Base-by-base conservation (phyloP, 2,888 invertebrate genomes). In the Leptopterna dolabrata region DNA sequence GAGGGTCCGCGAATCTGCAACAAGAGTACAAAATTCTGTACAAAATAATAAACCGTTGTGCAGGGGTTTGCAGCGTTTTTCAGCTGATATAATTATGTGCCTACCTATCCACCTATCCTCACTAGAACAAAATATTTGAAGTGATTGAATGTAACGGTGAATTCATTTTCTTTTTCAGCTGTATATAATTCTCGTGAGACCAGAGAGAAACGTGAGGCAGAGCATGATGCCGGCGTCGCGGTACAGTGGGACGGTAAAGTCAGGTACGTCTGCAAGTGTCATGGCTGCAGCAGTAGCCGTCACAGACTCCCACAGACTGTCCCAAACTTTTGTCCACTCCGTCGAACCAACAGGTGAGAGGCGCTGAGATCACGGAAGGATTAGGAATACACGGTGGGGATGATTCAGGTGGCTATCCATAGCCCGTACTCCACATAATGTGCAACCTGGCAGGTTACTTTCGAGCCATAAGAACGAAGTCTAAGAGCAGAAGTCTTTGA, bases 181-280 rank as follows among this genome's bases (percentile, higher is more conserved):
- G 63, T 93, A 93, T 90, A 93, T 94, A 87, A 93, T 94, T 55
- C 89, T 94, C 55, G 91, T 93, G 43, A 92, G 93, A 89, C 93
- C 94, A 4, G 93, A 94, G 90, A 91, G 93, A 87, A 94, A 94
- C 90, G 92, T 94, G 9, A 91, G 94, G 0, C 93, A 93, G 88
- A 91, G 91, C 87, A 91, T 91, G 91, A 91, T 91, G 91, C 90
- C 90, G 19, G 89, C 87, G 29, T 83, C 89, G 2, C 63, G 87
- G n/a, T 88, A 89, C 86, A 89, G 87, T 51, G 88, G 89, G 27
- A 89, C 89, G 7, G 89, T 90, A 13, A 90, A 90, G 80, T 84
- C 89, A 41, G 89, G 90, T 36, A 89, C 90, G 16, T 89, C 89
- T 80, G 89, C 89, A 41, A 89, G 89, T 88, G 89, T 89, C 9